phyloP scores from a whole-genome alignment of 2,797 vertebrate species.

The Parauchenoglanis ngamensis region DNA sequence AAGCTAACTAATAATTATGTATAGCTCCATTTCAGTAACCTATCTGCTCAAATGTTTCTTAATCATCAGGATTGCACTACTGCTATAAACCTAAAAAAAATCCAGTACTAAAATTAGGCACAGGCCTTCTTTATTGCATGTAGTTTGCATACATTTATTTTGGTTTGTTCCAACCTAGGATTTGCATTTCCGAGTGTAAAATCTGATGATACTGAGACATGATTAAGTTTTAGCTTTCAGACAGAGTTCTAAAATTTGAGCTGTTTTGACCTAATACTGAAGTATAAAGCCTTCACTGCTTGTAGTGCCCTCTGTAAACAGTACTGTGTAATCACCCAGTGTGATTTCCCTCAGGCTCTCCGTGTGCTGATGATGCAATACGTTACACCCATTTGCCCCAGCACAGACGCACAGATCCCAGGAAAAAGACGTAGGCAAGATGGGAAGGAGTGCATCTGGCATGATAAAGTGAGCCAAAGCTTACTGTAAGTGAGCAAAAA shows the following conservation, averaged over 20 bases:
- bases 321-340: slow-evolving; percentile 34
- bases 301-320: slow-evolving; percentile 19
- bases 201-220: neutral
- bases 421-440: slow-evolving; percentile 40
- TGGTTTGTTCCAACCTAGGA: neutral
- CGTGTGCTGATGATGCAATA: slow-evolving; percentile 45
- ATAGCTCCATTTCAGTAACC: neutral
- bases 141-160: neutral
- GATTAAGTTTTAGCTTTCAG: neutral
- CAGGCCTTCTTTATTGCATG: neutral
- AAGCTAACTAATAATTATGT: neutral
- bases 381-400: slow-evolving; percentile 66
- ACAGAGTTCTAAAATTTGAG: neutral
- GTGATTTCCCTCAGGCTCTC: slow-evolving; percentile 32
- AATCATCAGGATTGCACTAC: neutral
- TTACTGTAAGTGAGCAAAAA: slow-evolving; percentile 43
- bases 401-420: slow-evolving; percentile 62
- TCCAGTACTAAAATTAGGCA: neutral
- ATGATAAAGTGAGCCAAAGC: slow-evolving; percentile 34
- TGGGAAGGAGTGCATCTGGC: slow-evolving; percentile 33
- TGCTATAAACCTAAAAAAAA: neutral
- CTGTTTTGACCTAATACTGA: neutral
- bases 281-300: neutral
- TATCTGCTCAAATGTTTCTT: neutral
- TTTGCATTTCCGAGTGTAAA: neutral